Evolutionary conservation across 2,888 invertebrate genomes (phyloP).

Genomic region (Melinaea marsaeus): DNA sequence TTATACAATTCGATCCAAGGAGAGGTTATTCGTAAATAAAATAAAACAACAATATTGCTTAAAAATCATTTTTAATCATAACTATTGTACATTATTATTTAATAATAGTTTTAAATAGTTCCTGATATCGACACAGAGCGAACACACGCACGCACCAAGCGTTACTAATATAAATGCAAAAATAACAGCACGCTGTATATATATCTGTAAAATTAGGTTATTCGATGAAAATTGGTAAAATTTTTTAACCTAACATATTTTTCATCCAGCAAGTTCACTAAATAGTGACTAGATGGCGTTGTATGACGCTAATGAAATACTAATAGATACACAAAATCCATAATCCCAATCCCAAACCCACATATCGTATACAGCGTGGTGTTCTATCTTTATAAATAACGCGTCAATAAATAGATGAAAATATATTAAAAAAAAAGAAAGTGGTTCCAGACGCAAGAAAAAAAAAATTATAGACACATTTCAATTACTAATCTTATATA

Average conservation of each 20-base stretch:
- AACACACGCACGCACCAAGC: conserved; percentile 51
- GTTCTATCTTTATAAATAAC: too few relatives aligned
- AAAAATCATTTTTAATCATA: conserved; percentile 75
- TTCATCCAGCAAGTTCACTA: too few relatives aligned
- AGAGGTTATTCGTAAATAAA: conserved; percentile 19
- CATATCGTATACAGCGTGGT: too few relatives aligned
- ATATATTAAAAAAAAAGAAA: too few relatives aligned
- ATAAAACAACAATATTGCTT: conserved; percentile 51
- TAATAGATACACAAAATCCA: too few relatives aligned
- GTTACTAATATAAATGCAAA: conserved; percentile 54
- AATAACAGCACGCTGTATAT: conserved; percentile 7
- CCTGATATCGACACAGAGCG: conserved; percentile 55
- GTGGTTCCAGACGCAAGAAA: conserved; percentile 13
- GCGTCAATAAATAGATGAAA: too few relatives aligned
- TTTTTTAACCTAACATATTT: too few relatives aligned
- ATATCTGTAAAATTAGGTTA: too few relatives aligned
- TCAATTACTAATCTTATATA: conserved; percentile 18
- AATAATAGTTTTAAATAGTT: conserved; percentile 65
- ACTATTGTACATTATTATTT: conserved; percentile 74
- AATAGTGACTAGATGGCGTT: too few relatives aligned
- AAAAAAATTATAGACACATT: conserved; percentile 18
- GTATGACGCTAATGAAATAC: too few relatives aligned
- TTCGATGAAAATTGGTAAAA: too few relatives aligned
- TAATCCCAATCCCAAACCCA: too few relatives aligned
- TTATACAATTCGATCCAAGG: not conserved